Conservation (phyloP, 2,888 invertebrate species). For the Seira ritae region DNA sequence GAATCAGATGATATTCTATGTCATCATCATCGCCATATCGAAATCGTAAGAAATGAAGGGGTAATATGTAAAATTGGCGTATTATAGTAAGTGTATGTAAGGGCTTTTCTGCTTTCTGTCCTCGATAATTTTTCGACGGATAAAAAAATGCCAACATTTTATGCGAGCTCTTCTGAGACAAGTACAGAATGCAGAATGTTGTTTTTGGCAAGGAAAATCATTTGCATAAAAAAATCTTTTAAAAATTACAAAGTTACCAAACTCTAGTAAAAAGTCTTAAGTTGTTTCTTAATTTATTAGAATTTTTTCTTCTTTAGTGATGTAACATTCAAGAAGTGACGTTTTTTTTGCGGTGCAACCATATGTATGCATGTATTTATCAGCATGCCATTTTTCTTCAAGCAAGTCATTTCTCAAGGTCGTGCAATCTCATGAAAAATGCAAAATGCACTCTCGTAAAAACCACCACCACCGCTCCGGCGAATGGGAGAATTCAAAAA, state of each 20-base stretch:
- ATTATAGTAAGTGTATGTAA: too few species aligned
- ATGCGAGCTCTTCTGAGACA: background rate
- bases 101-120: slow-evolving; percentile 5
- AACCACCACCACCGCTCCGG: background rate
- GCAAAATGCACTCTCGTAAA: slow-evolving; percentile 10
- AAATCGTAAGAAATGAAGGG: background rate
- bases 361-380: background rate
- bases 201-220: slow-evolving; percentile 10
- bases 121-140: background rate
- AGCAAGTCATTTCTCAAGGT: slow-evolving; percentile 5
- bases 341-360: slow-evolving; percentile 9
- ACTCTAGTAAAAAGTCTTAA: background rate
- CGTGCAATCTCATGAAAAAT: background rate
- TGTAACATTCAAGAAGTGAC: background rate
- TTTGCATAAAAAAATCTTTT: slow-evolving; percentile 9
- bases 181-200: slow-evolving; percentile 7
- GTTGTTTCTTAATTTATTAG: background rate
- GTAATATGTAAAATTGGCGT: slow-evolving; percentile 16
- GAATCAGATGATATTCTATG: background rate
- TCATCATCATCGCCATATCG: background rate
- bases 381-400: background rate
- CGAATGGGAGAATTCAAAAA: background rate
- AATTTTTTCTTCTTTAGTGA: background rate
- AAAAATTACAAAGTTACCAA: slow-evolving; percentile 10
- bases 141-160: background rate